A percentile compares a stretch with the other conserved stretches of the same genome.
Conservation (phyloP, 2,888 invertebrate genomes). For the Cetonia aurata region DNA sequence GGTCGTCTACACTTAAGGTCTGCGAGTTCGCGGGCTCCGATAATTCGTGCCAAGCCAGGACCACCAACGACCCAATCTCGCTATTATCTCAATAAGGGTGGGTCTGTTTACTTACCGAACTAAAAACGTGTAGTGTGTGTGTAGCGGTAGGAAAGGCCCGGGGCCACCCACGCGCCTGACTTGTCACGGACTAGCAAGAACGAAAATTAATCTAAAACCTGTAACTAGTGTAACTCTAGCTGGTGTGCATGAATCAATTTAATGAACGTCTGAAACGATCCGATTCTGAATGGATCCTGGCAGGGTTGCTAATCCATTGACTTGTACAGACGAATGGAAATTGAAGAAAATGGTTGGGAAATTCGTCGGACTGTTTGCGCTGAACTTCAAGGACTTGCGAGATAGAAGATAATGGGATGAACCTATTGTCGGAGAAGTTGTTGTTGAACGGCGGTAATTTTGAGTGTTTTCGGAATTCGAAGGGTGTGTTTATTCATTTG, state of each 20-base stretch:
- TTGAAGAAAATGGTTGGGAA: too few relatives aligned
- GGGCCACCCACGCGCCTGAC: constrained; percentile 40
- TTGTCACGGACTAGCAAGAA: not conserved
- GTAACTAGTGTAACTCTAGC: not conserved
- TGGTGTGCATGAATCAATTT: constrained; percentile 39
- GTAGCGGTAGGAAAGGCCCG: not conserved
- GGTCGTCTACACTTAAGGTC: not conserved
- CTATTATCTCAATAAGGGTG: constrained; percentile 56
- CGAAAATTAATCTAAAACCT: constrained; percentile 30
- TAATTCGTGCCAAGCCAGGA: constrained; percentile 44
- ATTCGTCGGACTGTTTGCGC: too few relatives aligned
- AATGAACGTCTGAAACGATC: constrained; percentile 19
- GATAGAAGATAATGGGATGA: too few relatives aligned
- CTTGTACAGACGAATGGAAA: too few relatives aligned
- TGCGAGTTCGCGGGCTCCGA: constrained; percentile 53
- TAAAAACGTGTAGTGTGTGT: constrained; percentile 36
- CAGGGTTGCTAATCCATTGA: too few relatives aligned
- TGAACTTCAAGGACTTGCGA: too few relatives aligned
- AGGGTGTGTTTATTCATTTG: too few relatives aligned
- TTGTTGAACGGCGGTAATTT: too few relatives aligned
- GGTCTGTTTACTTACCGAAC: constrained; percentile 53
- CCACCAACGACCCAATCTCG: constrained; percentile 58
- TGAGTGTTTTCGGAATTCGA: too few relatives aligned
- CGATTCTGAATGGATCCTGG: too few relatives aligned
- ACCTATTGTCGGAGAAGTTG: too few relatives aligned